These are phyloP conservation scores for Nylanderia fulva DNA, from an alignment of 1,140 invertebrate species.

Conservation along the genomic window DNA sequence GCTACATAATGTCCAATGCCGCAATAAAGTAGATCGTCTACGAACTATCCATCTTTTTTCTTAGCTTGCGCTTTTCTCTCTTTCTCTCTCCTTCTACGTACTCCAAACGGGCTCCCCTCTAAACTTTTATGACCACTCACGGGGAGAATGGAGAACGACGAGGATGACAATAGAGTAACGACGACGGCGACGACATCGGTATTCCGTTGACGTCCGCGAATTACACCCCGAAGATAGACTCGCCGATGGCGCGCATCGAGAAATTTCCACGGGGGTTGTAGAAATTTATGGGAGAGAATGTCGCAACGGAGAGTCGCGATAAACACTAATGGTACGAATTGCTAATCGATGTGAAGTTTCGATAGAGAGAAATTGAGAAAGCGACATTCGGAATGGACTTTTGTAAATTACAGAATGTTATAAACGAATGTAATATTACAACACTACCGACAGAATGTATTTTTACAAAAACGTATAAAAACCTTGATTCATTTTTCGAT, in stretches of 20 bases:
- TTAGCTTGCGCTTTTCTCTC: not conserved
- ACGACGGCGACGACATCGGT: constrained; percentile 73
- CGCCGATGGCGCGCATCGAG: constrained; percentile 23
- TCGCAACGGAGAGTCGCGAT: constrained; percentile 60
- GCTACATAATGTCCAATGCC: constrained; percentile 70
- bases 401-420: not conserved
- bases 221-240: constrained; percentile 67
- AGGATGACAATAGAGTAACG: constrained; percentile 46
- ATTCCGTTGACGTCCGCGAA: constrained; percentile 77
- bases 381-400: not conserved
- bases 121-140: constrained; percentile 65
- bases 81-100: not conserved
- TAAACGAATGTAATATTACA: not conserved
- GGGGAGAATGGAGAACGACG: constrained; percentile 42
- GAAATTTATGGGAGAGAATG: constrained; percentile 68
- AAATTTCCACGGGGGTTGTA: constrained; percentile 69
- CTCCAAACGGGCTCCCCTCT: constrained; percentile 11
- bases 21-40: constrained; percentile 72
- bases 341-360: not conserved
- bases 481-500: not conserved
- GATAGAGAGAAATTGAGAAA: not conserved
- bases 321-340: constrained; percentile 24
- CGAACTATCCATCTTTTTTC: constrained; percentile 68
- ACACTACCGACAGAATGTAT: not conserved
- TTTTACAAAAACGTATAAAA: not conserved